These are phyloP conservation scores for Glaucomys volans DNA, from an alignment of 2,113 vertebrate genomes.

Conservation along the genomic window DNA sequence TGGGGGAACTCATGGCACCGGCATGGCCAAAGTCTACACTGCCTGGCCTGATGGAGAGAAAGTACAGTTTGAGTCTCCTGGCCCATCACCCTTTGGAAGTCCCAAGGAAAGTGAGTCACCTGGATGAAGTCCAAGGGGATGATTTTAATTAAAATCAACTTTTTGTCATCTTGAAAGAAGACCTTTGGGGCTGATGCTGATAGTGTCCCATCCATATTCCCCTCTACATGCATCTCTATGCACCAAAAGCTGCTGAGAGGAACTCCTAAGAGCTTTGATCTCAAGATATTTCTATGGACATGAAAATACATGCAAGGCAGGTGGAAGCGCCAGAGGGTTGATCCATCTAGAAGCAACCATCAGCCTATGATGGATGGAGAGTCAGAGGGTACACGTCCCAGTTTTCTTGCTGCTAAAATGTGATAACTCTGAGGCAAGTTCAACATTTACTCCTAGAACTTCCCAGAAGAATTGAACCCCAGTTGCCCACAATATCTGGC, in stretches of 20 bases:
- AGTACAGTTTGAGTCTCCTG: accelerated
- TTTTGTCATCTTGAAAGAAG: neutral
- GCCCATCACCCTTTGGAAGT: neutral
- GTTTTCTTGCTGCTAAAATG: neutral
- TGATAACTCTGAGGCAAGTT: neutral
- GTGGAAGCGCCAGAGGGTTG: too few relatives aligned
- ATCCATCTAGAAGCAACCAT: neutral
- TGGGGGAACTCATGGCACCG: accelerated
- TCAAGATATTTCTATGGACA: neutral
- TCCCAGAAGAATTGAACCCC: neutral
- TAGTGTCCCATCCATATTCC: accelerated
- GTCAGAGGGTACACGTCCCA: accelerated
- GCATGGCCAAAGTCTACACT: neutral
- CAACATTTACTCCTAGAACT: neutral
- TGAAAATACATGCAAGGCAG: too few relatives aligned
- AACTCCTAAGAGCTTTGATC: neutral
- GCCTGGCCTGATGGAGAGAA: neutral
- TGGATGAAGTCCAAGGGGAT: neutral
- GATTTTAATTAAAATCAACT: neutral
- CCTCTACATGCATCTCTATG: neutral
- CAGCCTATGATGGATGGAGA: neutral
- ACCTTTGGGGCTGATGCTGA: neutral
- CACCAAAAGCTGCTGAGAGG: neutral
- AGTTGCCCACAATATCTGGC: accelerated
- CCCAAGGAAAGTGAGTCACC: neutral